Conservation (phyloP, 2,113 vertebrate species). For the Heliornis fulica region DNA sequence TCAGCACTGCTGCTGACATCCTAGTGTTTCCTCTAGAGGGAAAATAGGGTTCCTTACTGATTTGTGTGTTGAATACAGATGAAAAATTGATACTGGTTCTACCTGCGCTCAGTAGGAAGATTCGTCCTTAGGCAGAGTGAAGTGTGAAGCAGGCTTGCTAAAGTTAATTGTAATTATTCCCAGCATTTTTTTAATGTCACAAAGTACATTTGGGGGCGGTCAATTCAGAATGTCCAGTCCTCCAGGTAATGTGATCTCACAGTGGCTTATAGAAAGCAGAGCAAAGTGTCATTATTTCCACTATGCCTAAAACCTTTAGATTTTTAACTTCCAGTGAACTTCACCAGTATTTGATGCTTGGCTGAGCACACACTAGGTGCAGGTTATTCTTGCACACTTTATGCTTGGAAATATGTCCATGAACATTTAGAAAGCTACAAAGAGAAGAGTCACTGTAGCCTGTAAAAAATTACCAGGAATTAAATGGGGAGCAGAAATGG, state of each 20-base stretch:
- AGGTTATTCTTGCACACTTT: background rate
- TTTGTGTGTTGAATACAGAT: background rate
- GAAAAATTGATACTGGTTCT: background rate
- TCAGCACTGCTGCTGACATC: background rate
- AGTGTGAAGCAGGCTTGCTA: background rate
- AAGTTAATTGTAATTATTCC: background rate
- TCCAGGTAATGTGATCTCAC: background rate
- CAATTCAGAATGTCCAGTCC: background rate
- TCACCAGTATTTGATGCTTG: background rate
- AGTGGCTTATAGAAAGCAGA: background rate
- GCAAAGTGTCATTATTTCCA: background rate
- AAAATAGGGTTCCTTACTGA: background rate
- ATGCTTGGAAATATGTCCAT: background rate
- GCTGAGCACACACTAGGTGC: background rate
- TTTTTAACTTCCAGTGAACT: background rate
- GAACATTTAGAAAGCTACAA: background rate
- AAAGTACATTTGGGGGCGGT: background rate
- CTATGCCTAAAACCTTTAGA: background rate
- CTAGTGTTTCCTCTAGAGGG: background rate
- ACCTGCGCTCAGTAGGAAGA: background rate
- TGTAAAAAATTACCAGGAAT: background rate
- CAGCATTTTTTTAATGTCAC: background rate
- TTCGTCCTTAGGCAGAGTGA: background rate
- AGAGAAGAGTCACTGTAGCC: background rate
- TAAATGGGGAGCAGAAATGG: background rate